phyloP scores from a whole-genome alignment of 2,888 invertebrate genomes.

The Tanaodytes sp. region DNA sequence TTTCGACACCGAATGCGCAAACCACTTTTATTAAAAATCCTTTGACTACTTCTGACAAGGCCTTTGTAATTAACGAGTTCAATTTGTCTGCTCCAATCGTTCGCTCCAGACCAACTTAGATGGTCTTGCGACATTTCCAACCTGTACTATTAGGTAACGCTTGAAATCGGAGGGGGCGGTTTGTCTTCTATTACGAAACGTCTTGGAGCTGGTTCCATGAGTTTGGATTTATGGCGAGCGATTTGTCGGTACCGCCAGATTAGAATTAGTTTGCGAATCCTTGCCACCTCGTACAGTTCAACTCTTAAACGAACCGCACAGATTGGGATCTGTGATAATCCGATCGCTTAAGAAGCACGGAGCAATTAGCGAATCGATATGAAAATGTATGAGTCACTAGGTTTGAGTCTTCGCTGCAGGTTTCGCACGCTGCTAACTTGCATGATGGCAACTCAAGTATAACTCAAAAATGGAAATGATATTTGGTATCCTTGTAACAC shows the following conservation, averaged over 20 bases:
- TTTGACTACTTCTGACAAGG: slow-evolving; percentile 54
- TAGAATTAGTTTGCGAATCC: slow-evolving; percentile 71
- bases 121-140: slow-evolving; percentile 65
- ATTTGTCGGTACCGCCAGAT: slow-evolving; percentile 72
- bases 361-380: too few species aligned
- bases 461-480: too few species aligned
- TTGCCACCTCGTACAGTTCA: slow-evolving; percentile 48
- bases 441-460: too few species aligned
- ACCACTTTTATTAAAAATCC: not conserved
- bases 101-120: slow-evolving; percentile 61
- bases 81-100: slow-evolving; percentile 59
- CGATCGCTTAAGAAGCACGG: slow-evolving; percentile 31
- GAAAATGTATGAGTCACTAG: too few species aligned
- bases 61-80: slow-evolving; percentile 65
- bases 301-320: slow-evolving; percentile 49
- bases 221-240: slow-evolving; percentile 70
- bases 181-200: slow-evolving; percentile 72
- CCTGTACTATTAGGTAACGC: slow-evolving; percentile 42
- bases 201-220: slow-evolving; percentile 69
- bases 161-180: slow-evolving; percentile 59
- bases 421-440: too few species aligned
- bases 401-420: too few species aligned
- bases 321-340: slow-evolving; percentile 53
- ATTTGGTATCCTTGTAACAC: slow-evolving; percentile 59
- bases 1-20: slow-evolving; percentile 30